Percentiles rank a stretch among this genome's conserved stretches.
These are phyloP conservation scores for Irena cyanogastra DNA, from an alignment of 2,113 vertebrate genomes.

Conservation along the genomic window DNA sequence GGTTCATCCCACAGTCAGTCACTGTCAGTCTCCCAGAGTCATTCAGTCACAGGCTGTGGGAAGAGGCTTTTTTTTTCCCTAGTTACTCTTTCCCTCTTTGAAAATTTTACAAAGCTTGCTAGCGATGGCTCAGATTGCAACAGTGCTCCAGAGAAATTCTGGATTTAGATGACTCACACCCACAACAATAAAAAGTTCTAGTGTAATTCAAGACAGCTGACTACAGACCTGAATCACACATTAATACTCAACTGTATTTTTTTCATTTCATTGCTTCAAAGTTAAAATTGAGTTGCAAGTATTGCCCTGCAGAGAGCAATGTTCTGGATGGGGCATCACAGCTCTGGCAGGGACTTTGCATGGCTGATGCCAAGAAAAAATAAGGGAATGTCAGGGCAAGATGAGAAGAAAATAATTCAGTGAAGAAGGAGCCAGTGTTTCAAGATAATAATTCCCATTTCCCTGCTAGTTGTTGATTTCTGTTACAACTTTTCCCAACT, in stretches of 20 bases:
- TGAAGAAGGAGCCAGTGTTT: background rate
- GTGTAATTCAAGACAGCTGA: slow-evolving; percentile 46
- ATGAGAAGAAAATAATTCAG: slow-evolving; percentile 18
- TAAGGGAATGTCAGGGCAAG: background rate
- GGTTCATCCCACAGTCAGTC: background rate
- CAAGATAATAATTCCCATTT: background rate
- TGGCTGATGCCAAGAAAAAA: background rate
- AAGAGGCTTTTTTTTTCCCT: background rate
- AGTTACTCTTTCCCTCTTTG: slow-evolving; percentile 1
- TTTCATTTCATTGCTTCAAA: background rate
- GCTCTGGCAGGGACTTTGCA: background rate
- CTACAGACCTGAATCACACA: background rate
- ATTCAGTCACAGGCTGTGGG: background rate
- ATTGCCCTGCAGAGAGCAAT: background rate
- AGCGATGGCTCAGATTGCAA: background rate
- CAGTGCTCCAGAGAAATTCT: background rate
- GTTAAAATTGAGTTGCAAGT: slow-evolving; percentile 3
- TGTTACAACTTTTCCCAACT: background rate
- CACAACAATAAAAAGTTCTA: slow-evolving; percentile 15
- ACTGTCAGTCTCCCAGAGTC: background rate
- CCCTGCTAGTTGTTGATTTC: background rate
- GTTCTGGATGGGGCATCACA: background rate
- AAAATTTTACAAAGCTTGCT: background rate
- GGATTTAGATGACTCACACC: slow-evolving; percentile 9
- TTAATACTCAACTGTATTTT: background rate